Evolutionary conservation across 2,113 vertebrate genomes (phyloP), one percentile per base, ranked within the genome.

Genomic region (Castor canadensis): DNA sequence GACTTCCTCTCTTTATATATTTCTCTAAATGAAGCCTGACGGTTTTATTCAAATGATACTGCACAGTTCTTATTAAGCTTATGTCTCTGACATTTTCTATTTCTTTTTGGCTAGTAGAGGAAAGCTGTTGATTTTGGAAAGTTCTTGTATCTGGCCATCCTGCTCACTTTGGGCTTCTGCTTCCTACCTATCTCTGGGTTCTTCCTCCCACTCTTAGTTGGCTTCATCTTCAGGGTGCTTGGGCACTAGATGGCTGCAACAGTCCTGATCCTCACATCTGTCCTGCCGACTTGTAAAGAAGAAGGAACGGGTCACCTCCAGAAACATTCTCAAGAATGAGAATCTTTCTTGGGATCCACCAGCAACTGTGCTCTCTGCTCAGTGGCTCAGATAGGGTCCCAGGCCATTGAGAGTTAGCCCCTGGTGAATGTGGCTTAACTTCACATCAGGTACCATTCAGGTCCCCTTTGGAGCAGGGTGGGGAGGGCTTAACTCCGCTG

Each of bases 401-500:
- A 5, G 80, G 35, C 32, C 10, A 0, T 2, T 0, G 28, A 4
- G 20, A 22, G 16, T 10, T 22, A n/a, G 86, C 16, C 16, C 5
- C 19, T 35, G 24, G n/a, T 26, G 80, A 20, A 32, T 77, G 38
- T 0, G 45, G 19, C 54, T 38, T 40, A 8, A 45, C 17, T 6
- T n/a, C 2, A 1, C 1, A 1, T 10, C 15, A 35, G 4, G 67
- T 3, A 15, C 66, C 15, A 4, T 0, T 5, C 26, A 52, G 30
- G 58, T 10, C 24, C 30, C 17, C 11, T n/a, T 35, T 11, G 30
- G n/a, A 58, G 45, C 5, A 5, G 45, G 6, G 2, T 16, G 20
- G 35, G 76, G 30, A 6, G 19, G 49, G 9, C n/a, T 54, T 30
- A 0, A 1, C 56, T 0, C 11, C 43, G 28, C 40, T 28, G 11